Evolutionary conservation across 2,113 vertebrate species (phyloP), one percentile per base, ranked within the genome.

Genomic region (Epinephelus lanceolatus): DNA sequence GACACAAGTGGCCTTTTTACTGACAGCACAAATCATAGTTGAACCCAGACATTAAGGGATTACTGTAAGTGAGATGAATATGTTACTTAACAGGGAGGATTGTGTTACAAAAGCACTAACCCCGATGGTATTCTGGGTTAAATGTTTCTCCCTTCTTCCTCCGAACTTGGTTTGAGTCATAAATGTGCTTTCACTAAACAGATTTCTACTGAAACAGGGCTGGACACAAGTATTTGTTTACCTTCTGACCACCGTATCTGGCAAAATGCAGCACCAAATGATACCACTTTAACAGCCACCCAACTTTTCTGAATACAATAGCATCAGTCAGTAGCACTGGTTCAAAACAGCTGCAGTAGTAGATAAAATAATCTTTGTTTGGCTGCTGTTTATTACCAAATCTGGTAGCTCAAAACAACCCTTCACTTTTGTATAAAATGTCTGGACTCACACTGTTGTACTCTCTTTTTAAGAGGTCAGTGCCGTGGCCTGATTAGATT

Each of bases 401-500:
- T 23, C 45, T 30, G 14, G 75, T 5, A 51, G 42, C 25, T 19
- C 1, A 37, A 23, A 61, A 57, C 21, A 40, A 30, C 21, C 45
- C 45, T 51, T 23, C 3, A 21, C 7, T 69, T 52, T 33, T 30
- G 49, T 7, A 30, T 53, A 9, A 53, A 70, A n/a, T 15, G 1
- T 2, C 1, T 2, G 9, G 45, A 30, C 0, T 30, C 30, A 30
- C 5, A 0, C 30, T 30, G 49, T 4, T 55, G 13, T 5, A 45
- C 23, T 42, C 37, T n/a, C 6, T 45, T 77, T 37, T 62, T 12
- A 47, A 25, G 27, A 71, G 55, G 51, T 45, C 75, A 37, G 1
- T 62, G 71, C 68, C 0, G 30, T 71, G 85, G 59, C 82, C 85
- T 85, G 37, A 80, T 80, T 76, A n/a, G 67, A 25, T 76, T 45